phyloP scores from a whole-genome alignment of 2,888 invertebrate genomes.

The Lepidocyrtinus sp. region DNA sequence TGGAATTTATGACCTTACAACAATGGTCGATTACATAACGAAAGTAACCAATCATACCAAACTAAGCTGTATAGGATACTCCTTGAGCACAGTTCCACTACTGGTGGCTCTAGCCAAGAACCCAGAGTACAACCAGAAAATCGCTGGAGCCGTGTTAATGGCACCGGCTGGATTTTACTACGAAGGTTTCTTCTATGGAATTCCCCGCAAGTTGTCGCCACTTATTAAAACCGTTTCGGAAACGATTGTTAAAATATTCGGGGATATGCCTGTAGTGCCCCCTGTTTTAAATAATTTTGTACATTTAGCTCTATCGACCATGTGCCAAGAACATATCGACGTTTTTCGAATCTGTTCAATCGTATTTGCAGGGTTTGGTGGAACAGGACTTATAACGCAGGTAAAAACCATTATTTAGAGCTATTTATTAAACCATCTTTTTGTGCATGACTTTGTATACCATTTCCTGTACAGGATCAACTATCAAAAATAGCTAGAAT shows the following conservation, averaged over 20 bases:
- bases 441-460: too few species aligned
- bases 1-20: slow-evolving; percentile 8
- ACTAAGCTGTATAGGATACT: slow-evolving; percentile 22
- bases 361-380: slow-evolving; percentile 2
- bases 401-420: background rate
- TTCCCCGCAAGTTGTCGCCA: background rate
- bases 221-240: background rate
- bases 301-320: background rate
- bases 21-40: slow-evolving; percentile 18
- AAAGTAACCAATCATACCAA: background rate
- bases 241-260: background rate
- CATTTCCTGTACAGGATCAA: slow-evolving; percentile 35
- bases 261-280: slow-evolving; percentile 16
- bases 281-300: slow-evolving; percentile 20
- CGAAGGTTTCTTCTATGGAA: background rate
- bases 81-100: slow-evolving; percentile 8
- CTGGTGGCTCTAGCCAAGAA: slow-evolving; percentile 14
- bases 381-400: slow-evolving; percentile 36
- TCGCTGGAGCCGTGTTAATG: slow-evolving; percentile 15
- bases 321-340: slow-evolving; percentile 38
- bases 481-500: slow-evolving; percentile 17
- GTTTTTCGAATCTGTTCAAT: slow-evolving; percentile 28
- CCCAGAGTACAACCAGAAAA: slow-evolving; percentile 20
- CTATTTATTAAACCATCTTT: background rate
- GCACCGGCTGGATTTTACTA: slow-evolving; percentile 22